Conservation (phyloP, 2,888 invertebrate genomes). For the Phyllotreta cruciferae region DNA sequence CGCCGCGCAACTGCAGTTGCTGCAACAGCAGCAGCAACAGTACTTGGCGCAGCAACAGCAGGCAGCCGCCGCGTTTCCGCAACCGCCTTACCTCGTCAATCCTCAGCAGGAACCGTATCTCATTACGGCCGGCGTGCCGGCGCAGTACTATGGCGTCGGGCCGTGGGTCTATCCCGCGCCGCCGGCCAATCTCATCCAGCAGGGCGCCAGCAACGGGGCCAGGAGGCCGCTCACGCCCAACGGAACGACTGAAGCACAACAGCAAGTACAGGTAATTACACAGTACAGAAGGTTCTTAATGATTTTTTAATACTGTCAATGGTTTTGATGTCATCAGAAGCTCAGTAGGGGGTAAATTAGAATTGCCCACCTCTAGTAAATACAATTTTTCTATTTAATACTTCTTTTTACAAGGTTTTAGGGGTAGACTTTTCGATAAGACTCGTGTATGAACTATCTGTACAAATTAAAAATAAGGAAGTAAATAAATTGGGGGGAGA, state of each 20-base stretch:
- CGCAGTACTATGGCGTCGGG: constrained; percentile 94
- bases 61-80: constrained; percentile 59
- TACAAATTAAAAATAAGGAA: no score
- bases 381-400: no score
- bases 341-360: no score
- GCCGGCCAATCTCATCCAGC: constrained; percentile 74
- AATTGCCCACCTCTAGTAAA: no score
- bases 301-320: no score
- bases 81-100: constrained; percentile 83
- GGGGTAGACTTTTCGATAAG: no score
- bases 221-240: constrained; percentile 82
- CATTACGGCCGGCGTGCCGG: constrained; percentile 83
- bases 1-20: constrained; percentile 74
- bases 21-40: constrained; percentile 79
- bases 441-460: no score
- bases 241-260: constrained; percentile 70
- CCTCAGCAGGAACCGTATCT: constrained; percentile 77
- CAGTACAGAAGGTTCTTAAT: no score
- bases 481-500: no score
- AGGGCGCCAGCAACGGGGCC: constrained; percentile 68
- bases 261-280: constrained; percentile 64
- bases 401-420: no score
- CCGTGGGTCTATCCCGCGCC: constrained; percentile 74
- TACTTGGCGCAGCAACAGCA: constrained; percentile 75
- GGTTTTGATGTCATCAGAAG: no score